These are phyloP conservation scores for Sorex araneus DNA, from an alignment of 2,113 vertebrate species.

Conservation along the genomic window DNA sequence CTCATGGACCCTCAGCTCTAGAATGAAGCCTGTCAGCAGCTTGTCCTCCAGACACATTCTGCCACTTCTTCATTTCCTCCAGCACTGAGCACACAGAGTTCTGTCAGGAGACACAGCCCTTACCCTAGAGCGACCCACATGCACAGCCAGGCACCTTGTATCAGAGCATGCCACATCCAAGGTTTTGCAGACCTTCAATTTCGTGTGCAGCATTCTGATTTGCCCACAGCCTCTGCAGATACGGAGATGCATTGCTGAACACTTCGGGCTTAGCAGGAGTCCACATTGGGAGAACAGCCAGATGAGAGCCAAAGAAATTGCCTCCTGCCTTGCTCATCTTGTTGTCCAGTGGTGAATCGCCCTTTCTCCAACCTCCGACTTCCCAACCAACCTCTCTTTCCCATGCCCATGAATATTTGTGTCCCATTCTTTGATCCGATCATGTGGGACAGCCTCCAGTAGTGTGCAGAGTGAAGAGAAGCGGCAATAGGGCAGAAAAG, in stretches of 20 bases:
- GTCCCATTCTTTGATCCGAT: neutral
- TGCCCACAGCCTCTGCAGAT: neutral
- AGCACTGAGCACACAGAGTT: too few species aligned
- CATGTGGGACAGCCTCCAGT: neutral
- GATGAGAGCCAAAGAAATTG: neutral
- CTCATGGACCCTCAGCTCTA: neutral
- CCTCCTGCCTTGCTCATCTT: neutral
- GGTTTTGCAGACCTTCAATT: neutral
- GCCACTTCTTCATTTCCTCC: neutral
- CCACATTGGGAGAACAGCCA: neutral
- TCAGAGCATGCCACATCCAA: neutral
- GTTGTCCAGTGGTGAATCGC: neutral
- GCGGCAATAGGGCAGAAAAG: neutral
- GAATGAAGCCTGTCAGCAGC: neutral
- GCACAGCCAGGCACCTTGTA: neutral
- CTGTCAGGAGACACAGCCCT: rapidly evolving
- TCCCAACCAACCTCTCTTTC: neutral
- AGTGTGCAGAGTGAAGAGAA: neutral
- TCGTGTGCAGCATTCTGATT: neutral
- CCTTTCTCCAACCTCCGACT: too few species aligned
- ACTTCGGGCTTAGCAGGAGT: neutral
- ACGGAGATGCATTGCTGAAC: neutral
- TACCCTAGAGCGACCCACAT: neutral
- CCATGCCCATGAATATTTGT: rapidly evolving
- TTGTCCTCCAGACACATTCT: neutral